Conservation (phyloP, 2,797 vertebrate genomes). For the Euthynnus affinis region DNA sequence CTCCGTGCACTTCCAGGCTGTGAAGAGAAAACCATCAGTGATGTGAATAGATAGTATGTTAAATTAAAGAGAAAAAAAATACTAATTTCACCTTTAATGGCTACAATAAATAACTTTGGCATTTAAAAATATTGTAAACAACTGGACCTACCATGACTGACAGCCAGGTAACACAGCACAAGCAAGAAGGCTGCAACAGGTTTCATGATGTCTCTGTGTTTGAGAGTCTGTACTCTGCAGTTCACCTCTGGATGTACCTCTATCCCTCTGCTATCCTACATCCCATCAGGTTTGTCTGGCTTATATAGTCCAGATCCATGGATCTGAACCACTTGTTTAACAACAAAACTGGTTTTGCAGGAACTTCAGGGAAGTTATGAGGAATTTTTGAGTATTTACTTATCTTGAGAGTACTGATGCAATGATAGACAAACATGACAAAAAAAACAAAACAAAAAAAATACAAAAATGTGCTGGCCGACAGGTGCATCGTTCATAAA, state of each 20-base stretch:
- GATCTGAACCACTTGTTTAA: neutral
- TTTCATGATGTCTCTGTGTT: constrained; percentile 42
- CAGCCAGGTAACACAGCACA: constrained; percentile 23
- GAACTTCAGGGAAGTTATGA: neutral
- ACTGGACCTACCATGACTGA: constrained; percentile 31
- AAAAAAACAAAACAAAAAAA: no score
- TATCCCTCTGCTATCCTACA: neutral
- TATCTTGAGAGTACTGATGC: no score
- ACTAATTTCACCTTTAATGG: neutral
- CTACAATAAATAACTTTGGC: neutral
- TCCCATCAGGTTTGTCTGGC: neutral
- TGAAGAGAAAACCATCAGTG: constrained; percentile 11
- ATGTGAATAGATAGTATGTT: neutral
- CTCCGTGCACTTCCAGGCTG: constrained; percentile 9
- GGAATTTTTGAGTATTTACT: neutral
- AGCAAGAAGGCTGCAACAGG: constrained; percentile 8
- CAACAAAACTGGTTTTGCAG: constrained; percentile 6
- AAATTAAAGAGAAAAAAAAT: neutral
- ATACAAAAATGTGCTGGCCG: no score
- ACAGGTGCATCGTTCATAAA: no score
- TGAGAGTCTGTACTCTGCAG: neutral
- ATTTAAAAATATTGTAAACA: no score
- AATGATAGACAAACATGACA: no score
- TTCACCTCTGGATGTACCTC: neutral
- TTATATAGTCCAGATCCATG: constrained; percentile 18